Evolutionary conservation across 2,113 vertebrate species (phyloP).

Genomic region (Lamprologus lemairii): DNA sequence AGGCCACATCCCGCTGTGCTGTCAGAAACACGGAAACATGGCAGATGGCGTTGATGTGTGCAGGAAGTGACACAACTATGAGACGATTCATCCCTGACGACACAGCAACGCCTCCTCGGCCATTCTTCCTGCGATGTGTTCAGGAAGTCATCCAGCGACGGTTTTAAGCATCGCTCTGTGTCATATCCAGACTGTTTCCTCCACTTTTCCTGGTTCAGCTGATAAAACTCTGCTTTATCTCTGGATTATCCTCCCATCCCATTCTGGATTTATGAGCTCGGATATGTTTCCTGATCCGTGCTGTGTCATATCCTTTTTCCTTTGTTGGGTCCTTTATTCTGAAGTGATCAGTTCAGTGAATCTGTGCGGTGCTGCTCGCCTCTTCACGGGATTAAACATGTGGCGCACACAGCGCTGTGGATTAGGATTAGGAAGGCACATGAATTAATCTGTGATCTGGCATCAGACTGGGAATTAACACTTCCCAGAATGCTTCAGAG

Average conservation of each 20-base stretch:
- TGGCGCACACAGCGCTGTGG: not conserved
- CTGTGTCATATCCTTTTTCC: not conserved
- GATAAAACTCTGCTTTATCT: not conserved
- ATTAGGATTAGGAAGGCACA: slow-evolving; percentile 12
- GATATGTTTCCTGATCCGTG: not conserved
- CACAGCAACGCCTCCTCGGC: not conserved
- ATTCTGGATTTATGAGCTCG: not conserved
- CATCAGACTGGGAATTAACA: not conserved
- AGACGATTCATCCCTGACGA: not conserved
- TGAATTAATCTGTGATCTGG: not conserved
- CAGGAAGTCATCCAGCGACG: not conserved
- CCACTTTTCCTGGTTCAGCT: not conserved
- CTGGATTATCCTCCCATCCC: not conserved
- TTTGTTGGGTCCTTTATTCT: not conserved
- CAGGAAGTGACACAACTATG: not conserved
- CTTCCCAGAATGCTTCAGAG: not conserved
- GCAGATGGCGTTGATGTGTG: not conserved
- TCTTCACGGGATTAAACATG: not conserved
- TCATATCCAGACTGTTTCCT: not conserved
- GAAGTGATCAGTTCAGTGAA: not conserved
- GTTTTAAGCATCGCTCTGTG: not conserved
- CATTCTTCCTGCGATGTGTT: not conserved
- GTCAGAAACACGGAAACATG: not conserved
- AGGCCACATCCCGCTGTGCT: not conserved
- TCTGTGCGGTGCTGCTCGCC: not conserved